Conservation (phyloP, 2,888 invertebrate species). For the Catocala fraxini region DNA sequence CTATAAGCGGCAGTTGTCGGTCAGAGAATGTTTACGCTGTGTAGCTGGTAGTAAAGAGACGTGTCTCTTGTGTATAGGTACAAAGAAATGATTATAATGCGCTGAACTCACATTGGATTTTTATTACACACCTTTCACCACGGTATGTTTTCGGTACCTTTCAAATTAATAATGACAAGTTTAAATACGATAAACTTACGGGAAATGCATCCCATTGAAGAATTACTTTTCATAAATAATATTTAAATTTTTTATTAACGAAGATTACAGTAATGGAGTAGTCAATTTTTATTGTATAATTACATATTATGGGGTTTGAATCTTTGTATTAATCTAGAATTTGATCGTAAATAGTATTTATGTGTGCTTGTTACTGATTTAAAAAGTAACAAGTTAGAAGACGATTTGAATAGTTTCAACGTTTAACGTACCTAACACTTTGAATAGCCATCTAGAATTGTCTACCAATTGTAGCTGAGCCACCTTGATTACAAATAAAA, state of each 20-base stretch:
- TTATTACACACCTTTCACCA: conserved; percentile 43
- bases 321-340: conserved; percentile 1
- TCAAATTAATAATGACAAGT: too few species aligned
- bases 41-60: conserved; percentile 79
- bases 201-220: too few species aligned
- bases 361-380: conserved; percentile 10
- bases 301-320: background rate
- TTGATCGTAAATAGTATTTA: conserved; percentile 21
- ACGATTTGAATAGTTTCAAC: background rate
- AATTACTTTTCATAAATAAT: too few species aligned
- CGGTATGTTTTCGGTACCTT: background rate
- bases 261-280: conserved; percentile 3
- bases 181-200: too few species aligned
- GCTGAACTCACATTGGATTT: conserved; percentile 69
- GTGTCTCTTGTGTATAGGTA: conserved; percentile 80
- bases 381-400: conserved; percentile 2
- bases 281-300: conserved; percentile 4
- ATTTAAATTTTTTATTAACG: too few species aligned
- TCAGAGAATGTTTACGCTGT: conserved; percentile 78
- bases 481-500: conserved; percentile 69
- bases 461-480: conserved; percentile 55
- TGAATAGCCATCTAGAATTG: conserved; percentile 72
- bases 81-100: conserved; percentile 86
- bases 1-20: conserved; percentile 75
- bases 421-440: conserved; percentile 20